Evolutionary conservation across 2,797 vertebrate species (phyloP).

Genomic region (Scolopax rusticola): DNA sequence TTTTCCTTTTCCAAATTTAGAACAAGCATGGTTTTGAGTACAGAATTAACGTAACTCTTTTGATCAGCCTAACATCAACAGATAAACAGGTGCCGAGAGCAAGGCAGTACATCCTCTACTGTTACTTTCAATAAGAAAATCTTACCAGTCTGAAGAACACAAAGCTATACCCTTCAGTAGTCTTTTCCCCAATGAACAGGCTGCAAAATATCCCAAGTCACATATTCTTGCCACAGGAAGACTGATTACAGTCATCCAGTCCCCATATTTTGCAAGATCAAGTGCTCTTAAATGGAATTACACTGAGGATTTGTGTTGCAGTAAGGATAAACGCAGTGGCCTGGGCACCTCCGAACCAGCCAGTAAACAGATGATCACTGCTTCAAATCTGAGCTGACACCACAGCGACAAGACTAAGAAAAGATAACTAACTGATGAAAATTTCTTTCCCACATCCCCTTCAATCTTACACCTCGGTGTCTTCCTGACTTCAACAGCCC

Average conservation of each 20-base stretch:
- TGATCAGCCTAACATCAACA: background rate
- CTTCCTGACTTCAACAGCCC: background rate
- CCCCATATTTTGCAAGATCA: background rate
- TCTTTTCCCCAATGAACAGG: background rate
- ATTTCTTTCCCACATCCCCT: background rate
- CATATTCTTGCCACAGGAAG: background rate
- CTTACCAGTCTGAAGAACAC: background rate
- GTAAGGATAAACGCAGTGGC: background rate
- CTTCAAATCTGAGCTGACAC: background rate
- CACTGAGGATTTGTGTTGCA: background rate
- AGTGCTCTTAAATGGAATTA: background rate
- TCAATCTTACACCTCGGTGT: background rate
- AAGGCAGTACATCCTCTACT: background rate
- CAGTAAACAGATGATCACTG: background rate
- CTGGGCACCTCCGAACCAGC: background rate
- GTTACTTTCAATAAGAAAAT: background rate
- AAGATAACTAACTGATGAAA: background rate
- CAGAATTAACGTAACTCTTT: background rate
- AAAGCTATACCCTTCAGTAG: background rate
- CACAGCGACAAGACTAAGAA: background rate
- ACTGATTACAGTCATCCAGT: background rate
- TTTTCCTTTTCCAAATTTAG: background rate
- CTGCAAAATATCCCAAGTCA: background rate
- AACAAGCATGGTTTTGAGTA: background rate
- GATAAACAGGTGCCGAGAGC: background rate